A percentile compares a stretch with the other conserved stretches of the same genome.
These are phyloP conservation scores for Diglossa cyanea DNA, from an alignment of 2,797 vertebrate genomes.

Conservation along the genomic window DNA sequence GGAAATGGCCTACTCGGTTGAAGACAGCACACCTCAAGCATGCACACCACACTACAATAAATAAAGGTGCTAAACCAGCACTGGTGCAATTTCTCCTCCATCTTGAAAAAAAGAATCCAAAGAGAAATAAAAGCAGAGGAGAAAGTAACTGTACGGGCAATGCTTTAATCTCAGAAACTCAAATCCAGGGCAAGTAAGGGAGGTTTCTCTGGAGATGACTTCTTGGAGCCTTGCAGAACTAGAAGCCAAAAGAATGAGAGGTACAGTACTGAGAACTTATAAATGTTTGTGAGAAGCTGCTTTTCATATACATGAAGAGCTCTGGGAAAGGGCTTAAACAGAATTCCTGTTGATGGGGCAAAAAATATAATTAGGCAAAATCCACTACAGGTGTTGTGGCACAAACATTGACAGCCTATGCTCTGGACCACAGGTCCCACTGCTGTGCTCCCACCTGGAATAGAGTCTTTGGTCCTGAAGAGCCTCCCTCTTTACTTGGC, in stretches of 20 bases:
- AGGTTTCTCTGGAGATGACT: neutral
- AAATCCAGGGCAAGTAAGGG: neutral
- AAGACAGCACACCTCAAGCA: neutral
- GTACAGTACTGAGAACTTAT: neutral
- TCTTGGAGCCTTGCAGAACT: neutral
- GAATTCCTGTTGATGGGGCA: neutral
- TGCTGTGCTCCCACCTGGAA: neutral
- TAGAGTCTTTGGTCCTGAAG: neutral
- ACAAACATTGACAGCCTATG: neutral
- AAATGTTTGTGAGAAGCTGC: neutral
- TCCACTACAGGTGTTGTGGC: neutral
- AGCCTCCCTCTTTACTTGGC: neutral
- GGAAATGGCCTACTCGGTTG: neutral
- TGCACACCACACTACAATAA: neutral
- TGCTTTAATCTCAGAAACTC: neutral
- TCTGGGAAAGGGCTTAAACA: neutral
- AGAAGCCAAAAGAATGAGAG: neutral
- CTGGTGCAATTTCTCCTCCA: neutral
- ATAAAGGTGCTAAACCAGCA: neutral
- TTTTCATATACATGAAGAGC: neutral
- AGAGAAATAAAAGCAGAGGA: neutral
- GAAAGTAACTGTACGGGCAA: rapidly evolving
- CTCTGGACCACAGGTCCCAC: neutral
- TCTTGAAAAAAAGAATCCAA: neutral
- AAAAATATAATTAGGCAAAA: neutral